Evolutionary conservation across 2,888 invertebrate genomes (phyloP), one percentile per base, ranked within the genome.

Genomic region (Lottia scabra): DNA sequence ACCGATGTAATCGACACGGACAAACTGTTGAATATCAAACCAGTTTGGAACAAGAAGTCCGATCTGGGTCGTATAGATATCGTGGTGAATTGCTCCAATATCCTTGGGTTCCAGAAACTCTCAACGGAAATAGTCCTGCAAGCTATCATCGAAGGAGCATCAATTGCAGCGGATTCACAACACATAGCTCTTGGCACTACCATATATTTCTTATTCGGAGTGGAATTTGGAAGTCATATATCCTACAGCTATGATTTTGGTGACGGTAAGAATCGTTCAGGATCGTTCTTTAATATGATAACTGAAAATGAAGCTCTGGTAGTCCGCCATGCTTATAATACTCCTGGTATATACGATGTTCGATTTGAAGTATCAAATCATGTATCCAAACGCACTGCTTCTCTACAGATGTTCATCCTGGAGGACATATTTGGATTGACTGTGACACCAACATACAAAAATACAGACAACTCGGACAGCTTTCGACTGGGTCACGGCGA

Each of bases 401-500:
- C 46, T 10, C 13, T 68, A 4, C 67, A 67, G 1, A 68, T 83
- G 15, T 75, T 77, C 64, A 80, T 80, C 27, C 66, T 83, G 30
- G 79, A 81, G 30, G 74, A 80, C 64, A 71, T 83, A 1, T 71
- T 65, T 19, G 83, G 80, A n/a, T 64, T 83, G 26, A 68, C 68
- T 10, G 19, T 79, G 5, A 65, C 63, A 0, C 65, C 76, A 30
- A 79, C 70, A 70, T 83, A 81, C 65, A 72, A 74, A 64, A 71
- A 77, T 26, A 78, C 81, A 12, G 78, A 82, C 63, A 75, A 70
- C 27, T 72, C 73, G 19, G 76, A 73, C 56, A 67, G 65, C 1
- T 63, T 77, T n/a, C 75, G 72, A 38, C 70, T 74, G n/a, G 83
- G 83, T n/a, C 78, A 82, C 72, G 83, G 83, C 0, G 27, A 38